These are phyloP conservation scores for Dasyornis broadbenti DNA, from an alignment of 2,113 vertebrate genomes.

Conservation along the genomic window DNA sequence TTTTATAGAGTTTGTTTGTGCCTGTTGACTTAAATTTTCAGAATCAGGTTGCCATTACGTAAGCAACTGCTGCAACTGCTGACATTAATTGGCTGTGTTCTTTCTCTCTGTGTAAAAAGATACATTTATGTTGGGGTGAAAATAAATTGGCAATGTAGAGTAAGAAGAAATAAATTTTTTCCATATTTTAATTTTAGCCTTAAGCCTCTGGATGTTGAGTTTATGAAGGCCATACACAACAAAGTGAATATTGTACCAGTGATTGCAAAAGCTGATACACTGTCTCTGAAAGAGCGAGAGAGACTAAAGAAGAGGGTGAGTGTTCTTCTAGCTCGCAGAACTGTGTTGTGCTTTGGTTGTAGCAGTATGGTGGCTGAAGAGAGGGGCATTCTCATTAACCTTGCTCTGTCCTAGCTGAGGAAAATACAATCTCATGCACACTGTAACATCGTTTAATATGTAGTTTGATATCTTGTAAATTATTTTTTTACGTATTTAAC, in stretches of 20 bases:
- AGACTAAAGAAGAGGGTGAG: conserved; percentile 93
- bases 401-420: not conserved
- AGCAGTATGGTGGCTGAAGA: not conserved
- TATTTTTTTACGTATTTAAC: not conserved
- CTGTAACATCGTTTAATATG: not conserved
- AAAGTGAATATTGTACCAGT: conserved; percentile 83
- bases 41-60: not conserved
- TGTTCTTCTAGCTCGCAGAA: not conserved
- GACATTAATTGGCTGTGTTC: not conserved
- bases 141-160: not conserved
- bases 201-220: conserved; percentile 80
- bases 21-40: not conserved
- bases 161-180: not conserved
- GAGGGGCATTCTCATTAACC: not conserved
- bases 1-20: not conserved
- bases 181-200: conserved; percentile 59
- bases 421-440: not conserved
- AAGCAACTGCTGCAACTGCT: not conserved
- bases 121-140: not conserved
- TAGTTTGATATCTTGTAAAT: not conserved
- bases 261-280: conserved; percentile 80
- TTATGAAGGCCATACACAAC: conserved; percentile 82
- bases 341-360: not conserved
- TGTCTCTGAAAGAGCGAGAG: conserved; percentile 88
- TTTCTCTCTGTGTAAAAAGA: not conserved